Percentiles rank a stretch among this genome's conserved stretches.
These are phyloP conservation scores for Callopanchax toddi DNA, from an alignment of 2,113 vertebrate genomes.

Conservation along the genomic window DNA sequence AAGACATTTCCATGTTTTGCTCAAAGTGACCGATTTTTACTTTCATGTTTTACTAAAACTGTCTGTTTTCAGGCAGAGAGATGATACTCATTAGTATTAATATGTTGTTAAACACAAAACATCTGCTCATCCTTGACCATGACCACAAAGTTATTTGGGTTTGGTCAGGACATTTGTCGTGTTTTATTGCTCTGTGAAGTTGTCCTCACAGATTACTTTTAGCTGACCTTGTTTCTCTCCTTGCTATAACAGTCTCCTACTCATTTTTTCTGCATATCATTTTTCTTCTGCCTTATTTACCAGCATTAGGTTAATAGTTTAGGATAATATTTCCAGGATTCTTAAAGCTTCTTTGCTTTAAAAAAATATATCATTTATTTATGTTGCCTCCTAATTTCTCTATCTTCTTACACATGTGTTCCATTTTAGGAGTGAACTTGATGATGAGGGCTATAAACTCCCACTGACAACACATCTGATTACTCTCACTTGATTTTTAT, in stretches of 20 bases:
- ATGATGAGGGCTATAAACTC: not conserved
- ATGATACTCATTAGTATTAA: not conserved
- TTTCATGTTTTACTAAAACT: too few relatives aligned
- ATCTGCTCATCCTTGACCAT: conserved; percentile 2
- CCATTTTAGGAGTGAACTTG: too few relatives aligned
- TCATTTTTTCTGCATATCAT: not conserved
- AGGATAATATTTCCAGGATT: not conserved
- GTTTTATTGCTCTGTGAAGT: conserved; percentile 17
- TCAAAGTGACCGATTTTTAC: too few relatives aligned
- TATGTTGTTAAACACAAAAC: not conserved
- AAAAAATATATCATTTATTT: not conserved
- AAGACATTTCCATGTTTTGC: too few relatives aligned
- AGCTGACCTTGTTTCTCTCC: not conserved
- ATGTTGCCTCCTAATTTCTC: not conserved
- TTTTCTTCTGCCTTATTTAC: not conserved
- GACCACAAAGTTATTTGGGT: conserved; percentile 20
- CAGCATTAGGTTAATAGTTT: not conserved
- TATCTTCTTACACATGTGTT: not conserved
- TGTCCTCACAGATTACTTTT: not conserved
- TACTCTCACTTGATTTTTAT: not conserved
- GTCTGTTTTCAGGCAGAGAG: too few relatives aligned
- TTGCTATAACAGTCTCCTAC: not conserved
- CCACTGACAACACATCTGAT: too few relatives aligned
- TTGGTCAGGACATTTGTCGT: not conserved
- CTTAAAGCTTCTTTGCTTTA: not conserved